Base-by-base conservation (phyloP, 2,797 vertebrate species). In the Myotis vivesi region DNA sequence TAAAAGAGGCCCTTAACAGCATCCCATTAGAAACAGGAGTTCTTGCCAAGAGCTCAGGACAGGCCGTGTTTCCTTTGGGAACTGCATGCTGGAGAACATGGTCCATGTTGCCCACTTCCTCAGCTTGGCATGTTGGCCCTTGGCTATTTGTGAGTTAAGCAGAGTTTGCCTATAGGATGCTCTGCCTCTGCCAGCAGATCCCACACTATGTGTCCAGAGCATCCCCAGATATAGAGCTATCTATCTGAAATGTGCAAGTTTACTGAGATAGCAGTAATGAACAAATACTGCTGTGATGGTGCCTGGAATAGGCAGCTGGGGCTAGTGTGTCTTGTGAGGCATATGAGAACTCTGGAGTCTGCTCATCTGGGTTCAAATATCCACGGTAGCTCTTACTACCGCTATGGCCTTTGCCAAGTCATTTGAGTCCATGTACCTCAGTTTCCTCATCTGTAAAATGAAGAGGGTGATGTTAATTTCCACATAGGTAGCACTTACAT, bases 381-480 rank as follows among this genome's bases (percentile, higher is more conserved):
- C 36, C 62, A 15, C 33, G 41, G 72, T 3, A 53, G 19, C 38
- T 85, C 11, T 89, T 53, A 25, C 16, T 64, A n/a, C 28, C 17
- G 41, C 23, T 62, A 22, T 77, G 77, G 69, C 19, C 8, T 59
- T 68, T 16, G 2, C 38, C 55, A 62, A 94, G 8, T 30, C 30
- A 44, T 81, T 90, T 49, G 12, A 89, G 9, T 72, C 6, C 16
- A 9, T 22, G 6, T 79, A 23, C 22, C 19, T 88, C 41, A 79
- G n/a, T 80, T 93, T 95, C 20, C 41, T 94, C 13, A 64, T 68
- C 22, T 76, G 19, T 87, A 41, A 96, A 81, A 62, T 81, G 51
- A 85, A 49, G 12, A 57, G n/a, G 57, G 66, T 73, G 36, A 6
- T 17, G 33, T 3, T 87, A 38, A 66, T 89, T 87, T 89, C 44